Percentiles rank a stretch among this genome's conserved stretches.
Evolutionary conservation across 64 coral and sea anemone species (phyloP).

Genomic region (Exaiptasia diaphana): DNA sequence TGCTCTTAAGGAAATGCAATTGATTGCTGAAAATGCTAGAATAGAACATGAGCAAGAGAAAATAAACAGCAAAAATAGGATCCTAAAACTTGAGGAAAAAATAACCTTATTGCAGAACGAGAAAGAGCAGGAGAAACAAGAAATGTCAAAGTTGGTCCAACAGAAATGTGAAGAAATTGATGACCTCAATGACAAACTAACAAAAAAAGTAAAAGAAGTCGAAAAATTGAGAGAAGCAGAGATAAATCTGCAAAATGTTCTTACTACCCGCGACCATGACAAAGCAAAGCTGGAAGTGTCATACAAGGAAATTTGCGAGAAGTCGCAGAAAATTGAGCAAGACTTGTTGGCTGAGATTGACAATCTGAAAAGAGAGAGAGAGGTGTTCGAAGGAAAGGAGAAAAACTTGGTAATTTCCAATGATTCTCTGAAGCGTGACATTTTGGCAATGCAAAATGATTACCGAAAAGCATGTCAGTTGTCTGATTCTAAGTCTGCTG

Average conservation of each 20-base stretch:
- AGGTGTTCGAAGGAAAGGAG: constrained; percentile 55
- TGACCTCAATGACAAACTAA: constrained; percentile 20
- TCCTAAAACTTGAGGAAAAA: not conserved
- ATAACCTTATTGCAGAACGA: constrained; percentile 40
- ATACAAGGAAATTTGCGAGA: constrained; percentile 51
- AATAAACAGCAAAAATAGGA: not conserved
- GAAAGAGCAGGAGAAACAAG: constrained; percentile 39
- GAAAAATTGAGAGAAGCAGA: constrained; percentile 47
- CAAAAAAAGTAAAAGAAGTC: constrained; percentile 50
- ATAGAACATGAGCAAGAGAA: constrained; percentile 23
- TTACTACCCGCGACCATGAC: constrained; percentile 33
- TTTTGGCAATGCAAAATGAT: constrained; percentile 73
- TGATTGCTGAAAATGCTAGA: constrained; percentile 40
- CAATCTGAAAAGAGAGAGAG: constrained; percentile 48
- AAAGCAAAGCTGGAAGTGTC: constrained; percentile 31
- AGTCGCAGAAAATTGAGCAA: constrained; percentile 47
- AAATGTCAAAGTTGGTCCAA: constrained; percentile 35
- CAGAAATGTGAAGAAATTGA: constrained; percentile 48
- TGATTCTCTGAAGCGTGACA: constrained; percentile 70
- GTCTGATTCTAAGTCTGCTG: constrained; percentile 74
- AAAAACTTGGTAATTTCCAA: constrained; percentile 39
- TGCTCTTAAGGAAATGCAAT: not conserved
- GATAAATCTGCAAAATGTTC: constrained; percentile 52
- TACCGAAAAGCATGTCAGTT: constrained; percentile 86
- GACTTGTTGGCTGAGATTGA: constrained; percentile 22